phyloP scores from a whole-genome alignment of 2,113 vertebrate genomes.

The Megaptera novaeangliae region DNA sequence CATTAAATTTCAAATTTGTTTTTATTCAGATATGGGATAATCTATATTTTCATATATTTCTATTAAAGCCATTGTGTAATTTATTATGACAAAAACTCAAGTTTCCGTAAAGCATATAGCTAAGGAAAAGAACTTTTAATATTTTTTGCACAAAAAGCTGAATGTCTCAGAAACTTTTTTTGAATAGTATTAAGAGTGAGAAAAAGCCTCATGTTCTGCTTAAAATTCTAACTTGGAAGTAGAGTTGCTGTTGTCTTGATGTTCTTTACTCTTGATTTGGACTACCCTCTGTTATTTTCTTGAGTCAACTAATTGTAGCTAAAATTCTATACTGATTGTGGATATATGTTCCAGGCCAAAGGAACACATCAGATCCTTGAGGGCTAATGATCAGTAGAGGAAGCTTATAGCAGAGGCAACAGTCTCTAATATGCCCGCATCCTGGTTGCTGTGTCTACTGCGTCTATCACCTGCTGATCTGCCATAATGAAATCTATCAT shows the following conservation, averaged over 20 bases:
- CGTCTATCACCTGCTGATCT: not conserved
- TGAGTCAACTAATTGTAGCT: not conserved
- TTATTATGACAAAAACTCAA: not conserved
- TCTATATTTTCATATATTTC: not conserved
- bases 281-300: not conserved
- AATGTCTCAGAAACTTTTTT: not conserved
- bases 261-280: not conserved
- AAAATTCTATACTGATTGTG: not conserved
- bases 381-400: not conserved
- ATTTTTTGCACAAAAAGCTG: not conserved
- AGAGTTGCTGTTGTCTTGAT: not conserved
- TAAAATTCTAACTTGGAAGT: not conserved
- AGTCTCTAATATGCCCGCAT: accelerated
- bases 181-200: not conserved
- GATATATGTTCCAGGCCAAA: not conserved
- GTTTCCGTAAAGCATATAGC: not conserved
- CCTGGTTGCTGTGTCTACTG: not conserved
- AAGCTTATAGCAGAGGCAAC: not conserved
- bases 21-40: not conserved
- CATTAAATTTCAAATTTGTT: not conserved
- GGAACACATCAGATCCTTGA: not conserved
- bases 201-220: not conserved
- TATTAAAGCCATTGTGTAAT: not conserved
- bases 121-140: not conserved
- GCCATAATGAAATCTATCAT: not conserved